Conservation (phyloP, 2,113 vertebrate genomes). For the Notothenia coriiceps region DNA sequence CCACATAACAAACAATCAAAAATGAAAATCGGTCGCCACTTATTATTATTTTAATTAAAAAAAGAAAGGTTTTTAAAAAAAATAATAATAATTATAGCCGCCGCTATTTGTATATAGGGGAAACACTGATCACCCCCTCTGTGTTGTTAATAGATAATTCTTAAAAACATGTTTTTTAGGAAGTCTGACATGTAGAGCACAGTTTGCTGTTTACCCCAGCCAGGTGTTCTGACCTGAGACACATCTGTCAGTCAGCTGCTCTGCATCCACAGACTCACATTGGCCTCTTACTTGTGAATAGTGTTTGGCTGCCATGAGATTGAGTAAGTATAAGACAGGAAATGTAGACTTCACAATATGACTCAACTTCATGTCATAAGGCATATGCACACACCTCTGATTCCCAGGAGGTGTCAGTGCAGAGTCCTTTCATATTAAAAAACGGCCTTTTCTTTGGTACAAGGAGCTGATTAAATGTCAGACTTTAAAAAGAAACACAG, state of each 20-base stretch:
- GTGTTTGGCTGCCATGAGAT: background rate
- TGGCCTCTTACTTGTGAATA: background rate
- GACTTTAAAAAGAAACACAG: background rate
- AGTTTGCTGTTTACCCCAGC: background rate
- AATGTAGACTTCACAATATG: background rate
- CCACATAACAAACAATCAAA: no score
- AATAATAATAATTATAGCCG: no score
- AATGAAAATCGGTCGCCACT: no score
- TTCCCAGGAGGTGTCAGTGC: background rate
- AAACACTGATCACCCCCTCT: background rate
- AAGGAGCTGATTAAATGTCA: background rate
- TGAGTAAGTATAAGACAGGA: background rate
- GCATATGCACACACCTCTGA: background rate
- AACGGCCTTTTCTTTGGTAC: background rate
- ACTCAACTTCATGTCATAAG: background rate
- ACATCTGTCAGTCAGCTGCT: background rate
- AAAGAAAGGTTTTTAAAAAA: no score
- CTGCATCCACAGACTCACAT: background rate
- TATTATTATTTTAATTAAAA: no score
- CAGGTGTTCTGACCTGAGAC: no score
- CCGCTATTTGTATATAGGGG: no score
- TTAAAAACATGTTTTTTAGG: no score
- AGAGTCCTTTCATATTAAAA: background rate
- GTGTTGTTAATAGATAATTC: background rate
- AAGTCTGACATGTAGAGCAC: background rate